Base-by-base conservation (phyloP, 2,113 vertebrate species). In the Polyodon spathula region DNA sequence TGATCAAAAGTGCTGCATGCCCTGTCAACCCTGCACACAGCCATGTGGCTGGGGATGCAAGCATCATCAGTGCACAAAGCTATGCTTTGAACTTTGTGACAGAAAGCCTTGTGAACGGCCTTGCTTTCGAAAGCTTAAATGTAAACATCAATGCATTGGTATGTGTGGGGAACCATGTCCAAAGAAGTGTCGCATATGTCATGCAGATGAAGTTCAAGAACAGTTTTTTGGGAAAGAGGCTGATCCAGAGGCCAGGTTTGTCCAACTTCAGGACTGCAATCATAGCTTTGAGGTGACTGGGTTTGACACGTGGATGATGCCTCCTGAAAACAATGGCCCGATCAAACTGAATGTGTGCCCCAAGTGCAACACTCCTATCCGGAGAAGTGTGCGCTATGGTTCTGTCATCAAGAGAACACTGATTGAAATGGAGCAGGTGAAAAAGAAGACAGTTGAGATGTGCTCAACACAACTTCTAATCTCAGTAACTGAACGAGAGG, bases 121-220 rank as follows among this genome's bases (percentile, higher is more conserved):
- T 2, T 76, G 76, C 53, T 17, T 1, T 2, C 59, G 59, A 42
- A 43, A 1, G 16, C 67, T 73, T 5, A 42, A 43, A 5, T 76
- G 76, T 57, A 15, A 43, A 1, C 76, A 78, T 58, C 54, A 17
- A 2, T 76, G 76, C 52, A 71, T 70, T 54, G 27, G 27, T 27
- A 27, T 27, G 27, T 27, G 27, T 16, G 73, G 73, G 4, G 76
- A 78, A 55, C 76, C 69, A 0, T 78, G 76, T 39, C 76, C 76
- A 6, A 57, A 43, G 3, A 73, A 72, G 54, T 78, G 73, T 44
- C 63, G 73, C 10, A 8, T 55, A 2, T 76, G 76, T 63, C 8
- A 78, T 58, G 43, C 52, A 1, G 68, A 65, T 0, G 73, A 76
- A 37, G 63, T 78, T 15, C n/a, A 59, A 0, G 71, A 71, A 60